phyloP scores from a whole-genome alignment of 2,113 vertebrate genomes.

The Calonectris borealis region DNA sequence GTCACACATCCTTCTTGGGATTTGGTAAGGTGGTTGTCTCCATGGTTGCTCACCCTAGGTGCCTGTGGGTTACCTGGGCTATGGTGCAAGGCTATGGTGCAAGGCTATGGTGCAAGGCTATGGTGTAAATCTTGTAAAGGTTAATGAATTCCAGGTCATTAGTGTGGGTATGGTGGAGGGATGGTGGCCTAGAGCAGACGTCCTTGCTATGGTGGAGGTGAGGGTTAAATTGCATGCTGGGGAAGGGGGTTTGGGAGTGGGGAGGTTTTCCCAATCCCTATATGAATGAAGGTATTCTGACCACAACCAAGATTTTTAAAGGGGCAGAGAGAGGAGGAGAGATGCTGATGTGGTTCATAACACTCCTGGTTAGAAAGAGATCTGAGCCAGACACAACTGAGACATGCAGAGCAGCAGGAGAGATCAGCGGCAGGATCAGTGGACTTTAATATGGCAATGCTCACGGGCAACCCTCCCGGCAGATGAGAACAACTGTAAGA shows the following conservation, averaged over 20 bases:
- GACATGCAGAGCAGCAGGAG: neutral
- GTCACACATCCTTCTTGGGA: neutral
- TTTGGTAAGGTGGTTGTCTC: neutral
- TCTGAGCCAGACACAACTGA: neutral
- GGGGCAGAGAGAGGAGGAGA: neutral
- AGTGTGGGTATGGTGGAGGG: neutral
- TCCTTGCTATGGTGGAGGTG: neutral
- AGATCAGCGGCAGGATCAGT: neutral
- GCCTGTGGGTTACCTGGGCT: neutral
- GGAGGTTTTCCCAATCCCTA: neutral
- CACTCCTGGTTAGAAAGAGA: neutral
- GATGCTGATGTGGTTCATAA: neutral
- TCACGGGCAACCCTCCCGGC: neutral
- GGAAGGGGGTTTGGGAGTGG: neutral
- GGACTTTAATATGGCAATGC: neutral
- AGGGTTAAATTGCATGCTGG: neutral
- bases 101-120: neutral
- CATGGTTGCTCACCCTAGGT: too few species aligned
- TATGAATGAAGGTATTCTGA: neutral
- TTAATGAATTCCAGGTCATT: neutral
- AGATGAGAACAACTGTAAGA: neutral
- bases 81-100: neutral
- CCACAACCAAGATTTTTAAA: neutral
- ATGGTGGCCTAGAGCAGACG: neutral
- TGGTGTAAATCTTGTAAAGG: neutral